These are phyloP conservation scores for Coturnix japonica DNA, from an alignment of 2,113 vertebrate species.

Conservation along the genomic window DNA sequence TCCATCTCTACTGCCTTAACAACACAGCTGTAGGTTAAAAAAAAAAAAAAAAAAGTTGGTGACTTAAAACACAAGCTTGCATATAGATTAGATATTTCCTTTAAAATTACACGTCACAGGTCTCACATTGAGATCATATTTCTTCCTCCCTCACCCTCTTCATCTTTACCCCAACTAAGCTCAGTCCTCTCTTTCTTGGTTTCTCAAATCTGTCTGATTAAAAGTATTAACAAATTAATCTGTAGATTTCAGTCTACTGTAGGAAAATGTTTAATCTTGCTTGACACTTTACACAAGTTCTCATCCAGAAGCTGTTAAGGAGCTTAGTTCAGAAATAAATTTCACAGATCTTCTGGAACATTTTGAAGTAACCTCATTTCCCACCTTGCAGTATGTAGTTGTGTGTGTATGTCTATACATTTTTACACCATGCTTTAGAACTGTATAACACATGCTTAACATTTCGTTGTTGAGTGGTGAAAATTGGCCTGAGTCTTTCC, in stretches of 20 bases:
- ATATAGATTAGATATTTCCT: neutral
- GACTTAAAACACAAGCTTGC: neutral
- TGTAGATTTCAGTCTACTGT: conserved; percentile 1
- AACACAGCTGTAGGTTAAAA: neutral
- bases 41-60: neutral
- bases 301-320: conserved; percentile 10
- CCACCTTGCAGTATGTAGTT: neutral
- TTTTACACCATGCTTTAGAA: neutral
- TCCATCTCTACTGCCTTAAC: neutral
- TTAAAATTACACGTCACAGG: neutral
- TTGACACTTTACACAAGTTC: conserved; percentile 16
- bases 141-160: neutral
- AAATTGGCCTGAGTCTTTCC: neutral
- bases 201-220: conserved; percentile 13
- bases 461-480: neutral
- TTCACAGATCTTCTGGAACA: conserved; percentile 20
- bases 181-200: neutral
- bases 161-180: neutral
- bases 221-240: conserved; percentile 33
- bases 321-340: conserved; percentile 43
- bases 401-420: neutral
- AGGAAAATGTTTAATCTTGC: conserved; percentile 50
- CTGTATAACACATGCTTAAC: neutral
- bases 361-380: conserved; percentile 33
- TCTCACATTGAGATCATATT: neutral